These are phyloP conservation scores for Eulacestoma nigropectus DNA, from an alignment of 2,113 vertebrate species.

Conservation along the genomic window DNA sequence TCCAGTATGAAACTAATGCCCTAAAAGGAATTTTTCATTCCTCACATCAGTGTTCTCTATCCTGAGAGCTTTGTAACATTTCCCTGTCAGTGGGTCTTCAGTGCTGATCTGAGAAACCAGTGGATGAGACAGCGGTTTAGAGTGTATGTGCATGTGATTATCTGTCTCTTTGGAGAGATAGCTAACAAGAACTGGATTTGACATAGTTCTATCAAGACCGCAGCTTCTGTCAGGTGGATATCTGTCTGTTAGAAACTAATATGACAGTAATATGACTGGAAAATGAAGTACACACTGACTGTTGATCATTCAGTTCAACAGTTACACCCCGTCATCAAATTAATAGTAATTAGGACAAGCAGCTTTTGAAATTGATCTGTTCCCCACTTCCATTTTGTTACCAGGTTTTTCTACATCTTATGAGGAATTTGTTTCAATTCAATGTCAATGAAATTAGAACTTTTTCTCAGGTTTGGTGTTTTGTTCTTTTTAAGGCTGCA, in stretches of 20 bases:
- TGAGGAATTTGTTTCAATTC: neutral
- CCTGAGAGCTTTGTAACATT: neutral
- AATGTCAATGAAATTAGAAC: neutral
- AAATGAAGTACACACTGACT: neutral
- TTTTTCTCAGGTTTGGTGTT: neutral
- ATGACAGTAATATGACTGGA: neutral
- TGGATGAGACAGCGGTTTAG: neutral
- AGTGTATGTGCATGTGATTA: neutral
- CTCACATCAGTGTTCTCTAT: neutral
- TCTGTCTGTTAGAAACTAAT: neutral
- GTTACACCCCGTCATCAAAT: neutral
- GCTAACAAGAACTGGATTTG: neutral
- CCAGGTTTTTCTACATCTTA: rapidly evolving
- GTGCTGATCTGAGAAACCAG: neutral
- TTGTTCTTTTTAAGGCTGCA: neutral
- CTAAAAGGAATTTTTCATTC: neutral
- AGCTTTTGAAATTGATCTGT: neutral
- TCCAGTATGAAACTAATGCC: neutral
- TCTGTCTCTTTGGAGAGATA: neutral
- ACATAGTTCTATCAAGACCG: neutral
- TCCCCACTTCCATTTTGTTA: neutral
- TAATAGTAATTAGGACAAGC: neutral
- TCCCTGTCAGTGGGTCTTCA: neutral
- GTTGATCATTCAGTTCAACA: neutral
- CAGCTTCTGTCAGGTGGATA: neutral